Conservation (phyloP, 2,113 vertebrate species). For the Glaucomys volans region DNA sequence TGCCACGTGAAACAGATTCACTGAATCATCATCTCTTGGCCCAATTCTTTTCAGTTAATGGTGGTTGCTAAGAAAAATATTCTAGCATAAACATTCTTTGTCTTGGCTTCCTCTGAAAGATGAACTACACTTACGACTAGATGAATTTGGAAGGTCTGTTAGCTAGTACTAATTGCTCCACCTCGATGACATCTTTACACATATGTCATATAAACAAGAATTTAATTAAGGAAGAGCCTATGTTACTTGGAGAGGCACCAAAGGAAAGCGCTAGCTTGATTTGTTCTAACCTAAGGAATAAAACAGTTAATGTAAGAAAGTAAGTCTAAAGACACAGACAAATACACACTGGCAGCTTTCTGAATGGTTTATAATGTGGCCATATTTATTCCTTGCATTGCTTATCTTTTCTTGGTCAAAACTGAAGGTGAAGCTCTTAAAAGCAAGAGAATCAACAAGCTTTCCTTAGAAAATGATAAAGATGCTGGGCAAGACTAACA, state of each 20-base stretch:
- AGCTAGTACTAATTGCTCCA: constrained; percentile 7
- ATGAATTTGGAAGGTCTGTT: background rate
- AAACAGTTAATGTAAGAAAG: background rate
- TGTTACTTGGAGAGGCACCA: background rate
- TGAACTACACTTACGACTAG: background rate
- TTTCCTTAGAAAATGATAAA: background rate
- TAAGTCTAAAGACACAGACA: background rate
- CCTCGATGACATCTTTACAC: background rate
- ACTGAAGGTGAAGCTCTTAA: background rate
- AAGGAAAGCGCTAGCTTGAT: background rate
- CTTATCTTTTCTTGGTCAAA: background rate
- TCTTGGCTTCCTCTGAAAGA: background rate
- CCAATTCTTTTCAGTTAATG: background rate
- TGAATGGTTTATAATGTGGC: background rate
- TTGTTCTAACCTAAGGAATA: background rate
- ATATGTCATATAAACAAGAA: background rate
- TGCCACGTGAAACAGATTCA: background rate
- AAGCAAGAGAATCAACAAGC: background rate
- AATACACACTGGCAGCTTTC: background rate
- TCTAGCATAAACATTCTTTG: background rate
- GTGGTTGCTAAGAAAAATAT: background rate
- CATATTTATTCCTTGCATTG: background rate
- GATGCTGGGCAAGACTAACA: background rate
- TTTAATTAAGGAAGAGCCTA: background rate
- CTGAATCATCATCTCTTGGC: background rate